Conservation (phyloP, 1,140 invertebrate species). For the Drosophila kikkawai region DNA sequence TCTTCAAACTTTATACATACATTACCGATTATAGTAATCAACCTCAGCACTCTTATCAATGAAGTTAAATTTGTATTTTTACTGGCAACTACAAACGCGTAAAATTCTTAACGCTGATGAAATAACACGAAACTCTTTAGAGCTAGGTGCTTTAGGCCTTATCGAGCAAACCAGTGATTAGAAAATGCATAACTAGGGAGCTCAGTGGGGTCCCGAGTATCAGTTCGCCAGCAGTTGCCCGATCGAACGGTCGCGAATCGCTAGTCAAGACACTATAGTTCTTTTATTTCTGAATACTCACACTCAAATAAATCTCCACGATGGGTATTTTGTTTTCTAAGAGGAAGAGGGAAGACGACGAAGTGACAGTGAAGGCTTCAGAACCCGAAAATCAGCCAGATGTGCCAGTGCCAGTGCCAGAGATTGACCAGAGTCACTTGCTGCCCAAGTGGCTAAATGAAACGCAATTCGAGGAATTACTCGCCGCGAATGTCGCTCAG, state of each 20-base stretch:
- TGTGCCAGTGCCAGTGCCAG: neutral
- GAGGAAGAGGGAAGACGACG: constrained; percentile 7
- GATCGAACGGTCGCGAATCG: constrained; percentile 5
- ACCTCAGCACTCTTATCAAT: neutral
- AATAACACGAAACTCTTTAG: neutral
- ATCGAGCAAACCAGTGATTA: constrained; percentile 8
- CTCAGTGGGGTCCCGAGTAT: neutral
- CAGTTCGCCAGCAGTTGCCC: constrained; percentile 25
- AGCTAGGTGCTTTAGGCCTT: neutral
- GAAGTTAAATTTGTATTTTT: constrained; percentile 2
- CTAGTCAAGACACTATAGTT: neutral
- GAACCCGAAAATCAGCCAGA: neutral
- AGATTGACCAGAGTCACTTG: constrained; percentile 14
- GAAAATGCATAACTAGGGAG: constrained; percentile 21
- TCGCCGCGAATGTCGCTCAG: constrained; percentile 73
- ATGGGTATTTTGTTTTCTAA: constrained; percentile 40
- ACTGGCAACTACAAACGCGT: neutral
- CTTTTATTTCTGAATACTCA: no score
- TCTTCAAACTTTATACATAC: neutral
- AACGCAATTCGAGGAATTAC: constrained; percentile 82
- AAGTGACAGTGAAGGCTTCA: constrained; percentile 5
- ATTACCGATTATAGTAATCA: neutral
- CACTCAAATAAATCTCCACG: neutral
- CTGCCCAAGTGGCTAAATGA: constrained; percentile 85
- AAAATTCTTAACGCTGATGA: constrained; percentile 15